Evolutionary conservation across 2,113 vertebrate genomes (phyloP).

Genomic region (Mesitornis unicolor): DNA sequence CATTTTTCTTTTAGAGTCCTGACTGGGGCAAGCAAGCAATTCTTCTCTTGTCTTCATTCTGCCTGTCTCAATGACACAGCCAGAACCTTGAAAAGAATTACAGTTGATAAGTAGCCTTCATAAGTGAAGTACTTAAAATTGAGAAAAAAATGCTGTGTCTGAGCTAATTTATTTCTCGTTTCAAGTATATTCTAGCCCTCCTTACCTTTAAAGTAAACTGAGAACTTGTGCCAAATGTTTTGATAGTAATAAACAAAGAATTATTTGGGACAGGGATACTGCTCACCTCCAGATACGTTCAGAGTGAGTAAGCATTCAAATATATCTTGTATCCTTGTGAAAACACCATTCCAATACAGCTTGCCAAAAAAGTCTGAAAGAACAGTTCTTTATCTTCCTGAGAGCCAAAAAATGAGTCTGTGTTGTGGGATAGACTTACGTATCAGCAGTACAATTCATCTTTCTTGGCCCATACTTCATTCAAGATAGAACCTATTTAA

Average conservation of each 20-base stretch:
- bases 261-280: not conserved
- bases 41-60: not conserved
- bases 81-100: not conserved
- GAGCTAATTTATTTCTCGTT: not conserved
- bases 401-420: not conserved
- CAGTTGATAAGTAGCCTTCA: not conserved
- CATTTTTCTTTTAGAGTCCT: not conserved
- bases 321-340: not conserved
- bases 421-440: not conserved
- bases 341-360: not conserved
- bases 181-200: not conserved
- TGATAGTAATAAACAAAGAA: constrained; percentile 2
- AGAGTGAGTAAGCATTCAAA: not conserved
- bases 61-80: not conserved
- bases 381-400: not conserved
- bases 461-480: not conserved
- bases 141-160: not conserved
- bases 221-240: constrained; percentile 11
- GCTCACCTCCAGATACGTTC: not conserved
- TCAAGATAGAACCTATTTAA: not conserved
- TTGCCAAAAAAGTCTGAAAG: not conserved
- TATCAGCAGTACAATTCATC: not conserved
- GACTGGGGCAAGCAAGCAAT: not conserved
- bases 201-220: constrained; percentile 2
- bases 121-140: not conserved